Evolutionary conservation across 2,888 invertebrate species (phyloP).

Genomic region (Eledona agricola): DNA sequence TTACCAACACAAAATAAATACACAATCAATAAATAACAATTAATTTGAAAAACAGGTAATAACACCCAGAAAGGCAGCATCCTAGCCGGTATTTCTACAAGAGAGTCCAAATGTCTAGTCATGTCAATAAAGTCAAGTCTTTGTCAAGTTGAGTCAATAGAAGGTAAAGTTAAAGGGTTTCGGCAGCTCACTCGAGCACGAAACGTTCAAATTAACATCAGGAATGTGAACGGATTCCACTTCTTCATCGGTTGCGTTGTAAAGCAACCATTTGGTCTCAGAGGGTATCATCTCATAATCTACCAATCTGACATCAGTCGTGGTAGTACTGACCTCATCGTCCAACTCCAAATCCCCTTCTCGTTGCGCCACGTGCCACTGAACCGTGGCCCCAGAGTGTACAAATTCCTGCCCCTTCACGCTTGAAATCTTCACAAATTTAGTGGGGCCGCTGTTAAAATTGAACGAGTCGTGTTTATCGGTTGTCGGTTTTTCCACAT

Average conservation of each 20-base stretch:
- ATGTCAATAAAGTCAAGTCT: neutral
- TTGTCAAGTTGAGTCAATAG: constrained; percentile 11
- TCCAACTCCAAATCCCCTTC: constrained; percentile 42
- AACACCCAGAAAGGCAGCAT: constrained; percentile 46
- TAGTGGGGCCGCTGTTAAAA: constrained; percentile 42
- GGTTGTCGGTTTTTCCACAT: constrained; percentile 38
- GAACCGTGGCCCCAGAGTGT: constrained; percentile 20
- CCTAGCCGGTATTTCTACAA: constrained; percentile 37
- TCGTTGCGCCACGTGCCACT: constrained; percentile 39
- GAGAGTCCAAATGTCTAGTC: constrained; percentile 1
- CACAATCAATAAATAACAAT: constrained; percentile 33
- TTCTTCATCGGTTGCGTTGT: constrained; percentile 43
- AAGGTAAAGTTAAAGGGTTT: constrained; percentile 35
- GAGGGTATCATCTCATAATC: constrained; percentile 45
- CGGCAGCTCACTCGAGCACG: constrained; percentile 46
- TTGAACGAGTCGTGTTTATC: constrained; percentile 48
- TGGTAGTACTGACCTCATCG: neutral
- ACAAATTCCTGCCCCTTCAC: constrained; percentile 42
- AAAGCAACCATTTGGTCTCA: constrained; percentile 44
- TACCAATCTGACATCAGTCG: constrained; percentile 39
- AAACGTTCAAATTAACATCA: constrained; percentile 37
- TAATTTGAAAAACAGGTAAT: constrained; percentile 35
- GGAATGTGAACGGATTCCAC: constrained; percentile 36
- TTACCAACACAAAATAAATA: constrained; percentile 33
- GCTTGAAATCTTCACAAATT: constrained; percentile 48